Base-by-base conservation (phyloP, 2,113 vertebrate species). In the Spilogale gracilis region DNA sequence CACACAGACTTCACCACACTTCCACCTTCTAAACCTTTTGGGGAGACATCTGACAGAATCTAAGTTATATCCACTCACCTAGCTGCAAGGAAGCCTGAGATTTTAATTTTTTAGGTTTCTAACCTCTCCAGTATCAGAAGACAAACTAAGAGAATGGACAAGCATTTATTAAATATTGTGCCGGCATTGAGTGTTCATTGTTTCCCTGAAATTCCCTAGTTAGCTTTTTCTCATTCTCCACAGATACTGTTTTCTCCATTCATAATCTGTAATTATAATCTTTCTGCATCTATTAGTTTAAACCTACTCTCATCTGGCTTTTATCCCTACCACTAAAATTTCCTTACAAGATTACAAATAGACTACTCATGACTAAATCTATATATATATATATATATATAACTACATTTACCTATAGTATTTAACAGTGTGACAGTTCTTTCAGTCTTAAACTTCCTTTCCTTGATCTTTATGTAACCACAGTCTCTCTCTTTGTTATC, bases 371-470 rank as follows among this genome's bases (percentile, higher is more conserved):
- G 9, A n/a, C 50, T 43, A 87, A 65, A 73, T 83, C 17, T 65
- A 48, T 61, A 56, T 25, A n/a, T 38, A 38, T 38, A 38, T 38
- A 38, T 38, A 38, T 38, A 48, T 61, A 63, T 25, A n/a, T 38
- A 52, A 43, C 76, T 84, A 78, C 4, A 50, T 80, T 81, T 38
- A 20, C 82, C 30, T 67, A 13, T 8, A 32, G 18, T 69, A 25
- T 80, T 83, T 92, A 97, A 45, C 23, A 45, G 1, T 74, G 61
- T 61, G 17, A 61, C 30, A 12, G n/a, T 80, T 74, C 7, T 50
- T 83, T 92, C 25, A 93, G 84, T 96, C 78, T 89, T 74, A 60
- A 78, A 86, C 81, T 67, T 94, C 56, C 21, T 78, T 86, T 76
- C 30, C n/a, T 61, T 82, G n/a, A 82, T 5, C 38, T 87, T 86